phyloP scores from a whole-genome alignment of 2,797 vertebrate genomes.

The Poeciliopsis presidionis region DNA sequence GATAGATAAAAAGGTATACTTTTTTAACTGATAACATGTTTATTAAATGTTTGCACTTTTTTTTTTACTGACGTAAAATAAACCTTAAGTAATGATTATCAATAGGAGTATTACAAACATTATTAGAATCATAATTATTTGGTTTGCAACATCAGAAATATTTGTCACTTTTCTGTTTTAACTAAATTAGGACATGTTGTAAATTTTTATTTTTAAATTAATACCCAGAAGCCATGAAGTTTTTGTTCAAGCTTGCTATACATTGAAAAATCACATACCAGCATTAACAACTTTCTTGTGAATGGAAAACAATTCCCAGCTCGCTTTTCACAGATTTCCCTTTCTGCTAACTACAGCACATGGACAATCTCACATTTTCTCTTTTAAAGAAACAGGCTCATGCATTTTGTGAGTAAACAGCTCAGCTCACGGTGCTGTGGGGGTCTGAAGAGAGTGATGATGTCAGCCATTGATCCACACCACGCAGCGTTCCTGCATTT shows the following conservation, averaged over 20 bases:
- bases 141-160: background rate
- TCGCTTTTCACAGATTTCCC: background rate
- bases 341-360: background rate
- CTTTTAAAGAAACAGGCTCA: background rate
- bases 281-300: background rate
- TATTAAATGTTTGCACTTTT: background rate
- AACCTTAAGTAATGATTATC: background rate
- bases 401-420: background rate
- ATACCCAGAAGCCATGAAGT: background rate
- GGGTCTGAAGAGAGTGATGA: conserved; percentile 61
- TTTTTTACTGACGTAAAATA: background rate
- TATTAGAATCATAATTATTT: background rate
- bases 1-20: background rate
- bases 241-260: background rate
- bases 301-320: background rate
- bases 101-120: background rate
- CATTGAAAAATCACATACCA: background rate
- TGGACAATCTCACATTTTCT: background rate
- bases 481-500: conserved; percentile 60
- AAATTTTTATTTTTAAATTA: background rate
- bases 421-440: background rate
- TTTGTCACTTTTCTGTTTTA: conserved; percentile 1
- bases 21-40: background rate
- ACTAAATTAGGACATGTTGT: background rate
- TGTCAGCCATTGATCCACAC: conserved; percentile 73